phyloP scores from a whole-genome alignment of 2,113 vertebrate species.

The Myotis yumanensis region DNA sequence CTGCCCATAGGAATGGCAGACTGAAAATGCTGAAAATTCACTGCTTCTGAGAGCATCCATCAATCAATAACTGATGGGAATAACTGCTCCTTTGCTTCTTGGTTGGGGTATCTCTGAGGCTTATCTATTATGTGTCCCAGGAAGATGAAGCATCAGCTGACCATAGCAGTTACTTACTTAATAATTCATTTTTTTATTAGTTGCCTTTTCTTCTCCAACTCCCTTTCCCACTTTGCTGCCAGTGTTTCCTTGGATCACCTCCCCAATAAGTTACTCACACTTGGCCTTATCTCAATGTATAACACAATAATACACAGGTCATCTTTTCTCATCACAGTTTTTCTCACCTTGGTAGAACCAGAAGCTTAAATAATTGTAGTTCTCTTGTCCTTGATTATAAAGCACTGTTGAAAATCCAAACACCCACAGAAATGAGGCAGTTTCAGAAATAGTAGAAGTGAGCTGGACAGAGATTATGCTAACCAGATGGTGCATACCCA shows the following conservation, averaged over 20 bases:
- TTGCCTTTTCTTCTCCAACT: neutral
- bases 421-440: conserved; percentile 53
- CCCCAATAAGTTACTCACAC: neutral
- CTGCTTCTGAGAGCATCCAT: neutral
- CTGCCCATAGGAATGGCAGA: neutral
- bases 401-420: conserved; percentile 50
- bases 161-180: neutral
- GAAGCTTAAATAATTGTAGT: conserved; percentile 49
- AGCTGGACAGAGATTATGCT: conserved; percentile 42
- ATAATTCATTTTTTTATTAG: neutral
- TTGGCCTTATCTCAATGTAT: neutral
- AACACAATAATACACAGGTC: neutral
- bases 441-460: conserved; percentile 61
- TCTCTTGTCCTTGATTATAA: conserved; percentile 30
- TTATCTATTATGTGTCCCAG: neutral
- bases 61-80: neutral
- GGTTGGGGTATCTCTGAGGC: neutral
- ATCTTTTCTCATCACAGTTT: conserved; percentile 8
- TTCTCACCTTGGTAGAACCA: conserved; percentile 49
- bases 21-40: neutral
- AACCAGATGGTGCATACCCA: conserved; percentile 64
- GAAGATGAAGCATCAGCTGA: neutral
- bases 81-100: neutral
- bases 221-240: neutral
- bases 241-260: neutral